These are phyloP conservation scores for Grus americana DNA, from an alignment of 2,113 vertebrate genomes.

Conservation along the genomic window DNA sequence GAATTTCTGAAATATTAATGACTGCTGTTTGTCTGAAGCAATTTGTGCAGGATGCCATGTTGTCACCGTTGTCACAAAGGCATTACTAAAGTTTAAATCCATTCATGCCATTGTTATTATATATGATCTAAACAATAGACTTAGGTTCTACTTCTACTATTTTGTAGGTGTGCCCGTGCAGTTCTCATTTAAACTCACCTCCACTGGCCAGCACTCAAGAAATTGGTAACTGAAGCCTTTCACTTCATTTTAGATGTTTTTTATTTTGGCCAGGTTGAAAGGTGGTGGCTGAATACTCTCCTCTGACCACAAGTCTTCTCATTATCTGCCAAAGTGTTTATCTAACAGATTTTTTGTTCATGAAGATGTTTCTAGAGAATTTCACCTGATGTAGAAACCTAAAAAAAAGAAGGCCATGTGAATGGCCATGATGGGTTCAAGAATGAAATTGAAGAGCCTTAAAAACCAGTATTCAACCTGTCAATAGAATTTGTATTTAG, in stretches of 20 bases:
- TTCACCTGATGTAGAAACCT: background rate
- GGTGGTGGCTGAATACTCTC: background rate
- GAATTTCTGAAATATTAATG: slow-evolving; percentile 37
- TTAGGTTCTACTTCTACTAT: background rate
- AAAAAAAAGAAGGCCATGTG: background rate
- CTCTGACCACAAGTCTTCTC: background rate
- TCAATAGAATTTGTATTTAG: background rate
- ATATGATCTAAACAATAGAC: background rate
- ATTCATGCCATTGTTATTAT: background rate
- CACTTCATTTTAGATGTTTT: background rate
- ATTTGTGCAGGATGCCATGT: background rate
- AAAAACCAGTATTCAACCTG: background rate
- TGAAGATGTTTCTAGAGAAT: background rate
- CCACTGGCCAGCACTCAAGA: background rate
- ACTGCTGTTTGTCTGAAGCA: background rate
- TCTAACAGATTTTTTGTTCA: background rate
- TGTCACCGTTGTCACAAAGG: background rate
- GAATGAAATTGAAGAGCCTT: background rate
- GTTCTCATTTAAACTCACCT: background rate
- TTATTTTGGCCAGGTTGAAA: background rate
- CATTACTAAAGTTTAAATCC: background rate
- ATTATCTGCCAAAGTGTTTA: background rate
- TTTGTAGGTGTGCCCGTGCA: background rate
- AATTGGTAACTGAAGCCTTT: background rate
- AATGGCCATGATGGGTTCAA: background rate